These are phyloP conservation scores for Pocillopora verrucosa DNA, from an alignment of 64 coral and sea anemone species.

Conservation along the genomic window DNA sequence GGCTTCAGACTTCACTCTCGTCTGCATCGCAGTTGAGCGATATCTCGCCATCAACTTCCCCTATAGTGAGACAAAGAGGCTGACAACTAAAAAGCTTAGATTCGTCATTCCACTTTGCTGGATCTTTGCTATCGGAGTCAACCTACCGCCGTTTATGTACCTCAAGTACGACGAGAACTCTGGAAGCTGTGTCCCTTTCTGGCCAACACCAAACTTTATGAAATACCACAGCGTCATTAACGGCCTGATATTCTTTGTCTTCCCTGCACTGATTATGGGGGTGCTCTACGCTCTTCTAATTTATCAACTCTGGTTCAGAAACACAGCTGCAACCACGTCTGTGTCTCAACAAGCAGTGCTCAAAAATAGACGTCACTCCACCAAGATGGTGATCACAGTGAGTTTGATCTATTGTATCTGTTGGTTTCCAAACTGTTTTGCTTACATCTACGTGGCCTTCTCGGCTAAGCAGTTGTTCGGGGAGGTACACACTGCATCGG, in stretches of 20 bases:
- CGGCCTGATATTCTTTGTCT: neutral
- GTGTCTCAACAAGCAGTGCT: neutral
- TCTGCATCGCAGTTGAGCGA: conserved; percentile 6
- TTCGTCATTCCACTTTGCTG: conserved; percentile 6
- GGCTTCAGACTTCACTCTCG: conserved; percentile 12
- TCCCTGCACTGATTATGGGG: neutral
- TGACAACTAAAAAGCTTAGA: conserved; percentile 22
- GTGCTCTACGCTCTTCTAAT: neutral
- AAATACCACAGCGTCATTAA: conserved; percentile 30
- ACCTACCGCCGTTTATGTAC: conserved; percentile 9
- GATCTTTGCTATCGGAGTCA: conserved; percentile 8
- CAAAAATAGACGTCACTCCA: neutral
- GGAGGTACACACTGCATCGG: neutral
- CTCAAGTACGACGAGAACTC: conserved; percentile 12
- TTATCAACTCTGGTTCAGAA: conserved; percentile 22
- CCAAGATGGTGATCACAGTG: conserved; percentile 37
- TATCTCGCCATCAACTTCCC: conserved; percentile 9
- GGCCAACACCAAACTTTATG: neutral
- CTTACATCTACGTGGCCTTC: neutral
- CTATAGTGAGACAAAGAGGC: neutral
- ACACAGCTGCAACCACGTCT: neutral
- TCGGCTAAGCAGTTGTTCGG: neutral
- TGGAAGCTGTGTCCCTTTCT: conserved; percentile 5
- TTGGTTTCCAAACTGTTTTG: conserved; percentile 8
- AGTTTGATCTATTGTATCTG: neutral